Conservation (phyloP, 2,797 vertebrate species). For the Emydoidea blandingii region DNA sequence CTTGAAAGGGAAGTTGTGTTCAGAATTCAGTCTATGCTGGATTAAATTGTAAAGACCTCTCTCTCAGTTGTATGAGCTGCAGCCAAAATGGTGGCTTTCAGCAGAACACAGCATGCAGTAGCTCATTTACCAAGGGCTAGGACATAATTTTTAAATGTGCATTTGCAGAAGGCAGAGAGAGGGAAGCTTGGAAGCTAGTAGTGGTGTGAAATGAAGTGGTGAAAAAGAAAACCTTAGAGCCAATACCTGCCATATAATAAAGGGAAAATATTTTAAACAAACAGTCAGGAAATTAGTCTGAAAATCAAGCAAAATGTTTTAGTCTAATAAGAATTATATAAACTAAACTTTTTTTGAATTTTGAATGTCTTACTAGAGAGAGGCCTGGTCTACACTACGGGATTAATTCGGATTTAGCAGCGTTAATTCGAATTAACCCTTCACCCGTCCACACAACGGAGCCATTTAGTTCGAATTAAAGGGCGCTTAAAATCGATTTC, state of each 20-base stretch:
- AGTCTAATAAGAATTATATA: background rate
- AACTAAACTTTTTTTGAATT: background rate
- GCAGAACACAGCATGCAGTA: background rate
- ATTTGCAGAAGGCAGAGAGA: background rate
- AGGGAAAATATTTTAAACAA: background rate
- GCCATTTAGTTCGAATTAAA: too few species aligned
- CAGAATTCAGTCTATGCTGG: background rate
- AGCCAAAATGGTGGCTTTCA: background rate
- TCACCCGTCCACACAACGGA: too few species aligned
- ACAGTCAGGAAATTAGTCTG: background rate
- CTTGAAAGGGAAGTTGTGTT: background rate
- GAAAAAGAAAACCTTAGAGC: background rate
- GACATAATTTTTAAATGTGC: rapidly evolving
- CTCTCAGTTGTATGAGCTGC: background rate
- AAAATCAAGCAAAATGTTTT: background rate
- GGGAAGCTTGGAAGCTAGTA: constrained; percentile 8
- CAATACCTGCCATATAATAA: background rate
- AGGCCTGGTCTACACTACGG: too few species aligned
- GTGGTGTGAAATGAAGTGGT: background rate
- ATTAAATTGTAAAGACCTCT: constrained; percentile 1
- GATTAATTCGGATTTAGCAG: too few species aligned
- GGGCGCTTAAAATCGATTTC: too few species aligned
- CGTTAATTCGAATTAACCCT: too few species aligned
- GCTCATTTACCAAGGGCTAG: background rate
- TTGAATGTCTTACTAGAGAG: background rate